phyloP scores from a whole-genome alignment of 1,140 invertebrate genomes.

The Camponotus floridanus region DNA sequence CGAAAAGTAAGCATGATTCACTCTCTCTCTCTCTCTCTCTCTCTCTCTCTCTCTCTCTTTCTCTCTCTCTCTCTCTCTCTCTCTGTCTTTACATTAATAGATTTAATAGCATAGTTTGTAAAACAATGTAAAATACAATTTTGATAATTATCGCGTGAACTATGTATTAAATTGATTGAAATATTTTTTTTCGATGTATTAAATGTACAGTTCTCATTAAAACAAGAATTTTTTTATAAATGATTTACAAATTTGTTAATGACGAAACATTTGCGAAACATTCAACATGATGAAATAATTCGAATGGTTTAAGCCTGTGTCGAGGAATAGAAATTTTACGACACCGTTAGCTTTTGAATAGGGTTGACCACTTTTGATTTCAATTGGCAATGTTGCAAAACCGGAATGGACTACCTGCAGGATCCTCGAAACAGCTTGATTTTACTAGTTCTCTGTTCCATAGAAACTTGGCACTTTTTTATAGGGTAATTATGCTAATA shows the following conservation, averaged over 20 bases:
- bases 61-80: background rate
- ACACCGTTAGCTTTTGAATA: background rate
- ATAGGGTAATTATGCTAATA: conserved; percentile 51
- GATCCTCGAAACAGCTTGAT: background rate
- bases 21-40: background rate
- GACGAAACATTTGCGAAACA: background rate
- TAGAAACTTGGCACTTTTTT: conserved; percentile 39
- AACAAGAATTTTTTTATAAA: background rate
- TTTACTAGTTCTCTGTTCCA: conserved; percentile 5
- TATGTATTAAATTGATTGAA: too few species aligned
- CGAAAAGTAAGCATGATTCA: conserved; percentile 10
- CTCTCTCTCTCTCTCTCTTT: background rate
- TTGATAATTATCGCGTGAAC: background rate
- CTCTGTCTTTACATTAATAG: background rate
- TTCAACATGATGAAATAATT: background rate
- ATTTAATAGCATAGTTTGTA: background rate
- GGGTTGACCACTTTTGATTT: conserved; percentile 32
- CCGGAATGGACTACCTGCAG: background rate
- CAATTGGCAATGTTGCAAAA: background rate
- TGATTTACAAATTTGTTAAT: background rate
- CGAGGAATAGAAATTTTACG: background rate
- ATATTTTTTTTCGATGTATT: background rate
- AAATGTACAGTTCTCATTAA: background rate
- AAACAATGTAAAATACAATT: background rate
- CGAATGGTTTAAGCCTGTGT: background rate